Evolutionary conservation across 2,113 vertebrate genomes (phyloP).

Genomic region (Chinchilla lanigera): DNA sequence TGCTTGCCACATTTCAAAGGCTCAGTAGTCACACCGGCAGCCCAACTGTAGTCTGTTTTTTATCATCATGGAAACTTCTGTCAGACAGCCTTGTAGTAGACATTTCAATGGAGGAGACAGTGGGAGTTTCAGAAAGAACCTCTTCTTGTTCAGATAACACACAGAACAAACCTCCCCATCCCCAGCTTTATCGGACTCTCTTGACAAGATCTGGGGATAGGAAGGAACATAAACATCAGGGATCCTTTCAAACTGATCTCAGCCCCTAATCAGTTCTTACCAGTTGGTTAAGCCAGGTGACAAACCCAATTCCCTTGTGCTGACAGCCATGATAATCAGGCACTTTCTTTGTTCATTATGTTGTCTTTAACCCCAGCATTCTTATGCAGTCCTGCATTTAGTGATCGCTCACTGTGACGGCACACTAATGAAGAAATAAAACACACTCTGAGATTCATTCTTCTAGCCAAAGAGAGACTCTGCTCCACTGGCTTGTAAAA

Average conservation of each 20-base stretch:
- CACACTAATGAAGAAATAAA: conserved; percentile 93
- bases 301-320: conserved; percentile 88
- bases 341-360: conserved; percentile 89
- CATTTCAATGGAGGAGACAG: neutral
- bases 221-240: conserved; percentile 84
- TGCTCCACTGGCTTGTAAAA: conserved; percentile 91
- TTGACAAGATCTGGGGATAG: conserved; percentile 77
- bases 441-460: conserved; percentile 87
- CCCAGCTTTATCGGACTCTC: conserved; percentile 62
- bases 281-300: conserved; percentile 90
- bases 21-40: accelerated
- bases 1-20: neutral
- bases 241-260: conserved; percentile 83
- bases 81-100: neutral
- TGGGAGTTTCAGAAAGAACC: conserved; percentile 6
- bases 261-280: conserved; percentile 87
- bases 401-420: conserved; percentile 91
- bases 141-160: conserved; percentile 62
- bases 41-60: neutral
- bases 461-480: conserved; percentile 87
- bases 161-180: neutral
- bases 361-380: conserved; percentile 89
- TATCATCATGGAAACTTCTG: neutral
- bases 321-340: conserved; percentile 90
- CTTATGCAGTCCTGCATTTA: conserved; percentile 90